Percentiles rank a stretch among this genome's conserved stretches.
These are phyloP conservation scores for Semaprochilodus insignis DNA, from an alignment of 2,797 vertebrate genomes.

Conservation along the genomic window DNA sequence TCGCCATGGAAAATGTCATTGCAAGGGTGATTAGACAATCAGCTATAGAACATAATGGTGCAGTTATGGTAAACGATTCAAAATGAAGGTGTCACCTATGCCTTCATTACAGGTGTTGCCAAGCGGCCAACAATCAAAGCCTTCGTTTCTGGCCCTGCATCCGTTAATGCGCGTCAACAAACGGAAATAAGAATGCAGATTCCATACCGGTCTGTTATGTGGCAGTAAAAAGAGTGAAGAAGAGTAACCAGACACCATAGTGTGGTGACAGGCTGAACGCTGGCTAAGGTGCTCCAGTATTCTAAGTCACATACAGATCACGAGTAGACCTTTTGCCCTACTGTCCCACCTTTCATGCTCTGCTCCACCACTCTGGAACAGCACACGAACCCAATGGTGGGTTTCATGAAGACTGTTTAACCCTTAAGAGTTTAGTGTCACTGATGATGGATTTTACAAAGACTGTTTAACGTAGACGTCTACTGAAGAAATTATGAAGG, in stretches of 20 bases:
- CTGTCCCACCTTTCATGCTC: slow-evolving; percentile 31
- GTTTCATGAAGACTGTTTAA: too few species aligned
- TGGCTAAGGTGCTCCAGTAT: slow-evolving; percentile 32
- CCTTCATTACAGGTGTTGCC: not conserved
- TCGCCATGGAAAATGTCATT: slow-evolving; percentile 11
- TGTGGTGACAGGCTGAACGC: slow-evolving; percentile 15
- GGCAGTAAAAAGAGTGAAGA: slow-evolving; percentile 8
- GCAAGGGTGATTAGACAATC: not conserved
- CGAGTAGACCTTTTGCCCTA: slow-evolving; percentile 28
- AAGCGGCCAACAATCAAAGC: not conserved
- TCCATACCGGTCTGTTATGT: slow-evolving; percentile 14
- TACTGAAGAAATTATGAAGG: too few species aligned
- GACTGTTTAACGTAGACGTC: too few species aligned
- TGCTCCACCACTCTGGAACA: slow-evolving; percentile 12
- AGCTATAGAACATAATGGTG: not conserved
- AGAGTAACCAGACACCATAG: slow-evolving; percentile 38
- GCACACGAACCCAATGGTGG: not conserved
- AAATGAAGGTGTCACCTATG: not conserved
- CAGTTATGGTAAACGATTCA: not conserved
- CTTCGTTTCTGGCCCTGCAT: not conserved
- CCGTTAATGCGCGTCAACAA: not conserved
- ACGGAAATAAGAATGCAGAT: not conserved
- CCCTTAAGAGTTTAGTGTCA: not conserved
- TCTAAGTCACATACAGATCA: slow-evolving; percentile 40
- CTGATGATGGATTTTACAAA: too few species aligned